These are phyloP conservation scores for Danio jaintianensis DNA, from an alignment of 2,797 vertebrate species.

Conservation along the genomic window DNA sequence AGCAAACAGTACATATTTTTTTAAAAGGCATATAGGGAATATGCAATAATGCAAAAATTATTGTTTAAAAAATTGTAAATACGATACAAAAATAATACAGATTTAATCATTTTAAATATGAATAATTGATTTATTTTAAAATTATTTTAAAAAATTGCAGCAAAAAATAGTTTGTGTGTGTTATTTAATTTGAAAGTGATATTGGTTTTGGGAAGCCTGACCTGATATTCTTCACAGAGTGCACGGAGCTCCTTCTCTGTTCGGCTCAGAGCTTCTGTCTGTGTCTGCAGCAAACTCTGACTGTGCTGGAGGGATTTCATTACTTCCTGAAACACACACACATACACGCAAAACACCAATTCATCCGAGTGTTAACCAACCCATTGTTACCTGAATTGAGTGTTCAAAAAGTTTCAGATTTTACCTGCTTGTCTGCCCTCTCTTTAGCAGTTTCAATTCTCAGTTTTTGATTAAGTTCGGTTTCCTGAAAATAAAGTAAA, in stretches of 20 bases:
- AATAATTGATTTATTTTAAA: too few relatives aligned
- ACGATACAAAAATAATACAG: background rate
- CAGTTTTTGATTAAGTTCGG: slow-evolving; percentile 83
- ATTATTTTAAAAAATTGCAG: too few relatives aligned
- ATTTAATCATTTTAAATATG: background rate
- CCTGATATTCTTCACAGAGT: slow-evolving; percentile 78
- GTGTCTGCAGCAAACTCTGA: slow-evolving; percentile 84
- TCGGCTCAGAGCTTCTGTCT: slow-evolving; percentile 79
- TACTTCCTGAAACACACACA: slow-evolving; percentile 80
- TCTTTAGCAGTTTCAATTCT: slow-evolving; percentile 77
- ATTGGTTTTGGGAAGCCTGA: slow-evolving; percentile 59
- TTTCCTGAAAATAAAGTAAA: slow-evolving; percentile 77
- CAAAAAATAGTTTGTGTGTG: background rate
- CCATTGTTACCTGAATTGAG: slow-evolving; percentile 20
- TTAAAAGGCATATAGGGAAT: background rate
- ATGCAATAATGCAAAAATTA: background rate
- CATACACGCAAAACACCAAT: slow-evolving; percentile 40
- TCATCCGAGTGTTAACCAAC: background rate
- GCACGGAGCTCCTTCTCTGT: slow-evolving; percentile 80
- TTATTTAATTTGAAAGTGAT: slow-evolving; percentile 25
- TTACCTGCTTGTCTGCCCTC: slow-evolving; percentile 87
- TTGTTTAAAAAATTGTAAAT: background rate
- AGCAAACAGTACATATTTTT: background rate
- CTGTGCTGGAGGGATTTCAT: slow-evolving; percentile 82
- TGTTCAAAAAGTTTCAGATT: slow-evolving; percentile 13